These are phyloP conservation scores for Sphaerodactylus townsendi DNA, from an alignment of 2,113 vertebrate species.

Conservation along the genomic window DNA sequence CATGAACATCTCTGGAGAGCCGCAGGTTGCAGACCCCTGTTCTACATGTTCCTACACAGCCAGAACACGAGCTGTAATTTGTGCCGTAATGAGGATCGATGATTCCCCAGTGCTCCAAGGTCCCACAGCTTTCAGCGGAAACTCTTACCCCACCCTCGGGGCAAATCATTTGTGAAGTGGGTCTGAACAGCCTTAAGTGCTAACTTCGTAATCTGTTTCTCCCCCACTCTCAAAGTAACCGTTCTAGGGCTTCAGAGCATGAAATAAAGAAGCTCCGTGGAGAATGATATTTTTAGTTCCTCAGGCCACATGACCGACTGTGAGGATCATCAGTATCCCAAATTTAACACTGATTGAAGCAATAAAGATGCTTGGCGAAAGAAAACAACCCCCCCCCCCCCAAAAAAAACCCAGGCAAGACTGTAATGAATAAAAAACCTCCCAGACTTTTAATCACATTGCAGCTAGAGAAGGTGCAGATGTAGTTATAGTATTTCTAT, in stretches of 20 bases:
- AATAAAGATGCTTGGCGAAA: slow-evolving; percentile 60
- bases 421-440: slow-evolving; percentile 31
- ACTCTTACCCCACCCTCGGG: not conserved
- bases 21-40: too few species aligned
- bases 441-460: slow-evolving; percentile 38
- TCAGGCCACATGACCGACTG: slow-evolving; percentile 52
- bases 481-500: slow-evolving; percentile 6
- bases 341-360: slow-evolving; percentile 70
- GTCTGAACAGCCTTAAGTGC: slow-evolving; percentile 4
- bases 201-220: slow-evolving; percentile 10
- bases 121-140: not conserved
- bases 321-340: slow-evolving; percentile 63
- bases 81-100: not conserved
- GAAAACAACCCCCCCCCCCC: too few species aligned
- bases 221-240: not conserved
- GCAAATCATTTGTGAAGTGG: slow-evolving; percentile 33
- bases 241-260: slow-evolving; percentile 61
- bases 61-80: not conserved
- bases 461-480: slow-evolving; percentile 23
- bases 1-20: too few species aligned
- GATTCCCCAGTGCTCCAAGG: not conserved
- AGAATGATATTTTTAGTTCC: slow-evolving; percentile 64
- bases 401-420: slow-evolving; percentile 40
- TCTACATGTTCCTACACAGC: too few species aligned
- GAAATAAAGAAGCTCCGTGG: slow-evolving; percentile 56